Percentiles rank a stretch among this genome's conserved stretches.
Evolutionary conservation across 2,888 invertebrate species (phyloP).

Genomic region (Acholoe squamosa): DNA sequence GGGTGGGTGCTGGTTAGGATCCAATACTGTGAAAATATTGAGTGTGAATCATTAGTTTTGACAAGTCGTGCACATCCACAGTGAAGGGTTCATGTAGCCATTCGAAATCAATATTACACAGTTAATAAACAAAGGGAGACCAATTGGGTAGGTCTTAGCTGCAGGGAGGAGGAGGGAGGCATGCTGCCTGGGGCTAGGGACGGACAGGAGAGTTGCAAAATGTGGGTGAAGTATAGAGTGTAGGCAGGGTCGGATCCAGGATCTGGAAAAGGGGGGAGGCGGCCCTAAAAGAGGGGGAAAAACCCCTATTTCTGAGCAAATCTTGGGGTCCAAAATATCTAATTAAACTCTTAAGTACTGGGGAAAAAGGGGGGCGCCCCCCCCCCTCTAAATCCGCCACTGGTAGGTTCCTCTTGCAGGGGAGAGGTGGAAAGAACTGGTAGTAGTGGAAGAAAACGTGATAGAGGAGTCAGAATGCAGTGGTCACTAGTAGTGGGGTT

Average conservation of each 20-base stretch:
- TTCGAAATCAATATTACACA: not conserved
- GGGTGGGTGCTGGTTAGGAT: too few relatives aligned
- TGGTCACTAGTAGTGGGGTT: too few relatives aligned
- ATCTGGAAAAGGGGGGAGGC: too few relatives aligned
- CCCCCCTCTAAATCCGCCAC: too few relatives aligned
- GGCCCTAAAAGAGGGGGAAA: too few relatives aligned
- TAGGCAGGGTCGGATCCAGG: not conserved
- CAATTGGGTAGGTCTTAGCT: not conserved
- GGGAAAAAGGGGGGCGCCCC: too few relatives aligned
- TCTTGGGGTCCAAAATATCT: too few relatives aligned
- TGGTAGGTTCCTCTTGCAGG: not conserved
- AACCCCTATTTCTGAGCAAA: too few relatives aligned
- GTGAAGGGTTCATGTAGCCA: not conserved
- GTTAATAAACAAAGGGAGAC: not conserved
- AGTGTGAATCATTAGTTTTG: slow-evolving; percentile 23
- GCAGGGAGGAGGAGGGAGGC: not conserved
- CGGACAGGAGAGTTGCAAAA: not conserved
- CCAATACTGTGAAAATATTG: not conserved
- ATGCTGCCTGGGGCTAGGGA: not conserved
- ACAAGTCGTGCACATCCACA: not conserved
- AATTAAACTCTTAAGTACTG: too few relatives aligned
- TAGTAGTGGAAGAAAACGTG: not conserved
- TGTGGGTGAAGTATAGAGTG: not conserved
- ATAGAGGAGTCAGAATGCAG: not conserved
- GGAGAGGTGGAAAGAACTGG: not conserved